Conservation (phyloP, 2,113 vertebrate genomes). For the Coptodon rendalli region DNA sequence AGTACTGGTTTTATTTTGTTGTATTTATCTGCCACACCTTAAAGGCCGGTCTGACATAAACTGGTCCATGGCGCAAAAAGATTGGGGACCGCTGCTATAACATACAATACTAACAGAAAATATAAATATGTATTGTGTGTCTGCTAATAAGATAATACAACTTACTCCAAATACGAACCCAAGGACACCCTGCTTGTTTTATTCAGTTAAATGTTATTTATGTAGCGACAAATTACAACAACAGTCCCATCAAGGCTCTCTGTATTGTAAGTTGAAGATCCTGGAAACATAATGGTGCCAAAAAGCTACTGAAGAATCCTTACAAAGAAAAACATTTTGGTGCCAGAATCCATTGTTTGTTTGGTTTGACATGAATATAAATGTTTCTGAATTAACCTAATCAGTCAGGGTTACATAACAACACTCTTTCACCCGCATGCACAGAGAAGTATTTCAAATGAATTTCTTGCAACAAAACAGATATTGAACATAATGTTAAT, state of each 20-base stretch:
- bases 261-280: neutral
- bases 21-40: neutral
- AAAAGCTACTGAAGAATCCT: neutral
- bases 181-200: neutral
- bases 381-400: neutral
- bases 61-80: neutral
- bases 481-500: neutral
- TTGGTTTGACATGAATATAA: neutral
- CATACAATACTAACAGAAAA: neutral
- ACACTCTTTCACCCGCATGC: neutral
- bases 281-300: neutral
- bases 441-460: neutral
- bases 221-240: neutral
- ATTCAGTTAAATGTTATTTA: neutral
- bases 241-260: neutral
- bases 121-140: neutral
- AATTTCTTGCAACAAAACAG: neutral
- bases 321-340: neutral
- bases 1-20: neutral
- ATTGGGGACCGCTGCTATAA: neutral
- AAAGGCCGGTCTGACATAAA: neutral
- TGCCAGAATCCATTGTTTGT: neutral
- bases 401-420: neutral
- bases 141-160: neutral
- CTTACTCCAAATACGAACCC: rapidly evolving